These are phyloP conservation scores for Labeo calbasu DNA, from an alignment of 2,797 vertebrate genomes.

Conservation along the genomic window DNA sequence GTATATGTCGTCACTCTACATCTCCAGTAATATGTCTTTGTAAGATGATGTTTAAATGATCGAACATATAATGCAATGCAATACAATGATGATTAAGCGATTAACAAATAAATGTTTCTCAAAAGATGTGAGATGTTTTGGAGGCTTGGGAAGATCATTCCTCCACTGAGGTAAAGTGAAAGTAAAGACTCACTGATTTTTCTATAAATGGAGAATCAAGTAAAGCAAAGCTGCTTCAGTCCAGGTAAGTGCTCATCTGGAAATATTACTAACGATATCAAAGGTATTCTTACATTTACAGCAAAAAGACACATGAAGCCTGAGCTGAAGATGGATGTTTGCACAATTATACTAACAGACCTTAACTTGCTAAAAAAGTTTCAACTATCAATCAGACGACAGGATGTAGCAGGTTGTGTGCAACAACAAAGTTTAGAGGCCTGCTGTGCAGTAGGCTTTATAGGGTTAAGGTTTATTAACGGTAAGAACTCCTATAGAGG, in stretches of 20 bases:
- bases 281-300: neutral
- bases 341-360: neutral
- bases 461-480: neutral
- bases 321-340: neutral
- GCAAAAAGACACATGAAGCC: neutral
- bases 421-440: neutral
- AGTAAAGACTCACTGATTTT: neutral
- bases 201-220: neutral
- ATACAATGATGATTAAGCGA: neutral
- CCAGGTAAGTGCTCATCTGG: conserved; percentile 7
- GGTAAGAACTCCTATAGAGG: neutral
- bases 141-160: neutral
- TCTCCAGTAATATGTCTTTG: neutral
- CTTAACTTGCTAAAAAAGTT: neutral
- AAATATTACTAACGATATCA: neutral
- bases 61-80: neutral
- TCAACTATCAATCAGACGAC: neutral
- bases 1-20: neutral
- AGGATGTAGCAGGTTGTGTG: neutral
- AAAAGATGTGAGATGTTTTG: neutral
- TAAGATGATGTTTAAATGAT: too few species aligned
- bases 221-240: conserved; percentile 5
- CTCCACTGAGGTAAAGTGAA: neutral
- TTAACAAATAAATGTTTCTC: neutral
- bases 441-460: conserved; percentile 16